Conservation (phyloP, 1,140 invertebrate genomes). For the Drosophila nasuta region DNA sequence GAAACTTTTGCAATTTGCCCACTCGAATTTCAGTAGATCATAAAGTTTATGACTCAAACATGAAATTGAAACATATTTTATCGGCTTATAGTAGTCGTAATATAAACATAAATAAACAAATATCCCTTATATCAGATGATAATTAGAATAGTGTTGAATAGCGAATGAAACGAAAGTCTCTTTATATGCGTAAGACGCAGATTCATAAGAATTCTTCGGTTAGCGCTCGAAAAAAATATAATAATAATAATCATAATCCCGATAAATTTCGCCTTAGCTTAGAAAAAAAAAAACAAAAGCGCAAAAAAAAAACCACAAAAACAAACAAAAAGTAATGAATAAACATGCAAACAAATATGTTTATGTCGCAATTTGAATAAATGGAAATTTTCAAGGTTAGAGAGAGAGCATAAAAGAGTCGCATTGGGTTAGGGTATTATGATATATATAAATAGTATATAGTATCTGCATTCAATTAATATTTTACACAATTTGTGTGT, state of each 20-base stretch:
- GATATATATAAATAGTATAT: too few species aligned
- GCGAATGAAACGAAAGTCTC: conserved; percentile 3
- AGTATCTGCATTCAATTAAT: conserved; percentile 14
- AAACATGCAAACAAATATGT: conserved; percentile 5
- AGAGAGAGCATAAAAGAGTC: not conserved
- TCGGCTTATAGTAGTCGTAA: not conserved
- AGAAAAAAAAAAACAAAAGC: too few species aligned
- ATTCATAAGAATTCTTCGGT: conserved; percentile 1
- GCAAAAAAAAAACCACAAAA: not conserved
- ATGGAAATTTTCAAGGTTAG: conserved; percentile 2
- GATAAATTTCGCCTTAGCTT: conserved; percentile 17
- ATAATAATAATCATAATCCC: not conserved
- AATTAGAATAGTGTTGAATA: not conserved
- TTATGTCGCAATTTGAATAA: not conserved
- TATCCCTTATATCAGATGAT: not conserved
- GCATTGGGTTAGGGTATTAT: not conserved
- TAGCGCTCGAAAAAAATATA: conserved; percentile 4
- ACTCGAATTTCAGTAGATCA: conserved; percentile 34
- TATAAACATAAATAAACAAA: conserved; percentile 23
- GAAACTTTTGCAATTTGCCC: conserved; percentile 13
- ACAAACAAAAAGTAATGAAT: not conserved
- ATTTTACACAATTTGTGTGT: conserved; percentile 31
- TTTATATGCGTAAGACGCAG: conserved; percentile 18
- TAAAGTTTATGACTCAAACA: conserved; percentile 31
- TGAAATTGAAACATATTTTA: conserved; percentile 22